Base-by-base conservation (phyloP, 2,888 invertebrate genomes). In the Sinohyriopsis cumingii region DNA sequence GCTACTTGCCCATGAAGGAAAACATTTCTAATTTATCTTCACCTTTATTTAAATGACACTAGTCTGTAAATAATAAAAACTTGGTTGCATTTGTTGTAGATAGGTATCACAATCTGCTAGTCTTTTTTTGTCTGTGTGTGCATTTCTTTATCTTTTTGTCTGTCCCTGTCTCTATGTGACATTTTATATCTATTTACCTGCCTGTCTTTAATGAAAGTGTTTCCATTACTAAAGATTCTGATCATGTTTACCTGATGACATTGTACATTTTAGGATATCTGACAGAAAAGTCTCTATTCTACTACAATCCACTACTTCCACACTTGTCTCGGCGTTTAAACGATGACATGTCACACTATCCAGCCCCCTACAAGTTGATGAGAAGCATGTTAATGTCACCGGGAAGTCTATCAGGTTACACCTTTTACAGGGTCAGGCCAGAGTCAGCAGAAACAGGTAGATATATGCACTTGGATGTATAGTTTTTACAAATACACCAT, bases 341-440 rank as follows among this genome's bases (percentile, higher is more conserved):
- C 59, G 89, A 89, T 63, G 89, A 89, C 79, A 79, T 89, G 70
- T 89, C 89, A 55, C 83, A 83, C 68, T 83, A 83, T 71, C 89
- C 89, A 0, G 78, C 86, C 12, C 89, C 89, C 1, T 89, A 89
- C 79, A 81, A 86, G 68, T 81, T 89, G 28, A 83, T 89, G 84
- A 78, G 86, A 66, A 87, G 84, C 72, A 89, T 89, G 89, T 77
- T 89, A 65, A 81, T 86, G 78, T 84, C 86, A 9, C 89, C 89
- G 9, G 89, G 88, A 2, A 82, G 86, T 66, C 73, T 89, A 67
- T 87, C 87, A n/a, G 89, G 88, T 7, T 89, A 86, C 78, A 84
- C 83, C 6, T 89, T 89, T 81, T 86, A 86, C 76, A 78, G 86
- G 65, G 80, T 81, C 6, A 54, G 81, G 57, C 81, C 81, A 18